Evolutionary conservation across 2,888 invertebrate species (phyloP), one percentile per base, ranked within the genome.

Genomic region (Agriopis marginaria): DNA sequence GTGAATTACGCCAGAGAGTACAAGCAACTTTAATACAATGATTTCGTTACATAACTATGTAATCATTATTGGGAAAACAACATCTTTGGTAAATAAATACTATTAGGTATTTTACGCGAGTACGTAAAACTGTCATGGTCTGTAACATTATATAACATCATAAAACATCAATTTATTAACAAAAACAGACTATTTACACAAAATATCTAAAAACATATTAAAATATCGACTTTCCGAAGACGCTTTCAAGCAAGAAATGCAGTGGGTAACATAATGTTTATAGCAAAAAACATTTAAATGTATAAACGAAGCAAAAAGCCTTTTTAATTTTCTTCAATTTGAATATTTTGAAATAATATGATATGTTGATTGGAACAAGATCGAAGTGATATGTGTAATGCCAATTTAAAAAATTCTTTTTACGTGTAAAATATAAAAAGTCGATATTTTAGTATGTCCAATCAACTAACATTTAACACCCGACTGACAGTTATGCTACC

Each of bases 121-220:
- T 82, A 86, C 79, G 80, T 79, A 70, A 53, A 68, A 61, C 82
- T 84, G 82, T 83, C 80, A 76, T 86, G 85, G 84, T 84, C 79
- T 85, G 84, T 85, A 85, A 93, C 92, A 92, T 89, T 87, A 23
- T 23, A 2, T 23, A 91, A 92, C 92, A 90, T 88, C 84, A 87
- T 86, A 85, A 88, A 90, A 93, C 92, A 93, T 89, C 89, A 89
- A 91, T 90, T 85, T 84, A 86, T 82, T 86, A 91, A 92, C 89
- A 90, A 90, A 89, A 91, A 90, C 89, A 89, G 88, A 89, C 86
- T 91, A 92, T 91, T 80, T 91, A 91, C 89, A 86, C 81, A 82
- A 82, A 69, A 86, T 82, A 76, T 82, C 79, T 79, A 78, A 77
- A 77, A 75, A 81, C 83, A 84, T 77, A 86, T 88, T 90, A 89